Base-by-base conservation (phyloP, 1,140 invertebrate species). In the Anthonomus grandis region DNA sequence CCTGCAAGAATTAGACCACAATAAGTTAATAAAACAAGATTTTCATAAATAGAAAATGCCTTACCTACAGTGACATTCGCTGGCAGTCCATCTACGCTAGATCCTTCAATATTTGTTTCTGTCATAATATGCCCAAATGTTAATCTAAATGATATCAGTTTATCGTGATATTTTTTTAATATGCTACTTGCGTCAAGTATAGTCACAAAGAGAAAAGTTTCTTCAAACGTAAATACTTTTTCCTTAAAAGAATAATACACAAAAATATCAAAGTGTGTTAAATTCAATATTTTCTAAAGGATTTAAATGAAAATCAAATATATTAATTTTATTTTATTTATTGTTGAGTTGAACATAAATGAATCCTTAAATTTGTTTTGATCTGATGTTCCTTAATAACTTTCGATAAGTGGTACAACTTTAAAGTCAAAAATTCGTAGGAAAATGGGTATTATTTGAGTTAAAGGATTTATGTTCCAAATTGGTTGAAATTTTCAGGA, bases 151-250 rank as follows among this genome's bases (percentile, higher is more conserved):
- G 52, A 63, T 3, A 73, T 59, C 2, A 37, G 36, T 39, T 68
- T 66, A 8, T 64, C 54, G 9, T 48, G 38, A 55, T 62, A 71
- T 27, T 62, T 58, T 57, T 57, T 66, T 21, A 63, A 57, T 3
- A 74, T 65, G 9, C 57, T 53, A 15, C 65, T 66, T 4, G 60
- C 62, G 34, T 65, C 63, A 23, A 68, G 64, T 13, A 74, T 68
- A 1, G 57, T 44, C 21, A 54, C 60, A 57, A 69, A 70, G 0
- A 73, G 45, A 5, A 66, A 57, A 44, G 51, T 57, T 10, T 51
- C 41, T 59, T 66, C 53, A 46, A 65, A 60, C n/a, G 44, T 50
- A 42, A 59, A 59, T 17, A 53, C 4, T 8, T 46, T 18, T 23
- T 59, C 49, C 48, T 58, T 4, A 17, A 42, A 36, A 38, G 3